Evolutionary conservation across 2,797 vertebrate genomes (phyloP).

Genomic region (Mareca strepera): DNA sequence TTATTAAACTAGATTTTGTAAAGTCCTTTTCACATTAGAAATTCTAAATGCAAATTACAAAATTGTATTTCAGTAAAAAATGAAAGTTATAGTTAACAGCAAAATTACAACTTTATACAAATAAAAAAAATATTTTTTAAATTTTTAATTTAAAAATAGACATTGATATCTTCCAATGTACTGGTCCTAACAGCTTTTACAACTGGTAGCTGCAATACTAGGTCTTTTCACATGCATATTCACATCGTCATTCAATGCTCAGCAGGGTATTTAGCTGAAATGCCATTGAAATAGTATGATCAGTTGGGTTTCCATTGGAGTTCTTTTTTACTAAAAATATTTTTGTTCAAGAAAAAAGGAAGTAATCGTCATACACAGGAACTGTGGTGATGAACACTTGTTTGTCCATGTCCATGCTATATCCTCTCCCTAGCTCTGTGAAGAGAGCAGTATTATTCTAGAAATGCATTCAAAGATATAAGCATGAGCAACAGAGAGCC

Average conservation of each 20-base stretch:
- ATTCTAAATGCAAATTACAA: conserved; percentile 78
- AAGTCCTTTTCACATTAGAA: conserved; percentile 74
- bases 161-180: conserved; percentile 52
- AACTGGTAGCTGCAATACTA: conserved; percentile 50
- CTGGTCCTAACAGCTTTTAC: conserved; percentile 51
- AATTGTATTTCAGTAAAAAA: conserved; percentile 78
- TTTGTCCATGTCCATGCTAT: not conserved
- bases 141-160: conserved; percentile 69
- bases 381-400: not conserved
- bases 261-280: conserved; percentile 42
- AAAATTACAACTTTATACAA: conserved; percentile 79
- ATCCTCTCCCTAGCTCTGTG: conserved; percentile 28
- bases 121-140: conserved; percentile 58
- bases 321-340: not conserved
- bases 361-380: not conserved
- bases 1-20: conserved; percentile 79
- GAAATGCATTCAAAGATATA: conserved; percentile 54
- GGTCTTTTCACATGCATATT: conserved; percentile 49
- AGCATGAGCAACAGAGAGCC: conserved; percentile 51
- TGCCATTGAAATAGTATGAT: conserved; percentile 28
- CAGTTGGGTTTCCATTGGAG: not conserved
- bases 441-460: conserved; percentile 21
- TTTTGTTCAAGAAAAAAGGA: not conserved
- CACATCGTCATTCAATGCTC: not conserved
- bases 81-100: conserved; percentile 70